Percentiles rank a stretch among this genome's conserved stretches.
These are phyloP conservation scores for Dynastes grantii DNA, from an alignment of 2,888 invertebrate genomes.

Conservation along the genomic window DNA sequence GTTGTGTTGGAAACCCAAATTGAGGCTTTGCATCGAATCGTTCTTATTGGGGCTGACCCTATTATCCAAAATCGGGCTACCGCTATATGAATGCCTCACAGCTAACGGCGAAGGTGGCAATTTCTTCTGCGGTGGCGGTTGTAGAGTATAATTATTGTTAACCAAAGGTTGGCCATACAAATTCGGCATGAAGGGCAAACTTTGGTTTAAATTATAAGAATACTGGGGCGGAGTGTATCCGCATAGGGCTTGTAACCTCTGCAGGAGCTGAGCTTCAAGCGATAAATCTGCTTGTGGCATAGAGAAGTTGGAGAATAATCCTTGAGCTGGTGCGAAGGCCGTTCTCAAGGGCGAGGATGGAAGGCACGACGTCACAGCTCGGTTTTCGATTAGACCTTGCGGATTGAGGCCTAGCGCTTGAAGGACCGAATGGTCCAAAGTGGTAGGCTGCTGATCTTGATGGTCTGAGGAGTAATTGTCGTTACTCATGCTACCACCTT, in stretches of 20 bases:
- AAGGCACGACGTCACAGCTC: constrained; percentile 65
- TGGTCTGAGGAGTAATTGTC: constrained; percentile 56
- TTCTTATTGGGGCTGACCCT: constrained; percentile 62
- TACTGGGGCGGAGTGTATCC: constrained; percentile 67
- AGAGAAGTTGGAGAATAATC: constrained; percentile 64
- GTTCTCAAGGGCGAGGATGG: constrained; percentile 67
- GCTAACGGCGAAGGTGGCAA: constrained; percentile 63
- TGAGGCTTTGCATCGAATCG: constrained; percentile 58
- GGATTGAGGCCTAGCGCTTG: constrained; percentile 64
- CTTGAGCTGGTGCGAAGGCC: constrained; percentile 62
- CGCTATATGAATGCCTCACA: constrained; percentile 64
- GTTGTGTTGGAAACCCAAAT: constrained; percentile 44
- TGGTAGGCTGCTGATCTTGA: constrained; percentile 50
- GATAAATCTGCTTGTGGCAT: constrained; percentile 62
- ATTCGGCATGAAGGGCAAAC: constrained; percentile 56
- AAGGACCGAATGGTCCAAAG: constrained; percentile 63
- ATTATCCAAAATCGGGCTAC: constrained; percentile 62
- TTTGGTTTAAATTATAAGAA: constrained; percentile 61
- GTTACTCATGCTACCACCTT: constrained; percentile 52
- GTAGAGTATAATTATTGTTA: constrained; percentile 65
- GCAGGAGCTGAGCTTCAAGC: constrained; percentile 71
- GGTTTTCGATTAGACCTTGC: constrained; percentile 67
- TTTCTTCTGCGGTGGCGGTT: constrained; percentile 68
- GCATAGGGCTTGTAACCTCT: constrained; percentile 72
- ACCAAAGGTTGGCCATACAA: constrained; percentile 62